Percentiles rank a stretch among this genome's conserved stretches.
phyloP scores from a whole-genome alignment of 2,888 invertebrate genomes.

The Lissonota sp. region DNA sequence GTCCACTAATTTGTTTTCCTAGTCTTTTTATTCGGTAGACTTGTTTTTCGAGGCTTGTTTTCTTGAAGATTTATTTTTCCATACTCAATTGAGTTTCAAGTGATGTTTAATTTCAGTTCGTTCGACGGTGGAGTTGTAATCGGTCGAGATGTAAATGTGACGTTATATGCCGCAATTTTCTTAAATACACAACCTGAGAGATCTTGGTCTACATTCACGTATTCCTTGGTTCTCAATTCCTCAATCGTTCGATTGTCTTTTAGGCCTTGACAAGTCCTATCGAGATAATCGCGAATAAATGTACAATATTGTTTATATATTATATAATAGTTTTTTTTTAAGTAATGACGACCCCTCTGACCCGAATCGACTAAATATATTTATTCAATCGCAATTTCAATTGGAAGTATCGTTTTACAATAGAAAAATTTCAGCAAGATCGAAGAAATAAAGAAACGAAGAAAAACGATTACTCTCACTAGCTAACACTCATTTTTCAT shows the following conservation, averaged over 20 bases:
- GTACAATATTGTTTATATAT: background rate
- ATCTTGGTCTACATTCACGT: background rate
- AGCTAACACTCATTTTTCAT: conserved; percentile 42
- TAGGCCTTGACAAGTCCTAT: conserved; percentile 19
- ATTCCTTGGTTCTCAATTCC: conserved; percentile 23
- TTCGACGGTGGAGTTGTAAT: too few relatives aligned
- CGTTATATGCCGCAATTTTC: too few relatives aligned
- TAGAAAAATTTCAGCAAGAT: conserved; percentile 42
- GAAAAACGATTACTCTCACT: conserved; percentile 37
- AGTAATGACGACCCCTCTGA: conserved; percentile 57
- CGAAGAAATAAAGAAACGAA: conserved; percentile 1
- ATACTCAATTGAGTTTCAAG: too few relatives aligned
- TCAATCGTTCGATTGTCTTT: conserved; percentile 5
- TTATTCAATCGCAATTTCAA: conserved; percentile 8
- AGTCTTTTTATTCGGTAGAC: too few relatives aligned
- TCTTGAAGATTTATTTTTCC: too few relatives aligned
- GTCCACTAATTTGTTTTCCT: too few relatives aligned
- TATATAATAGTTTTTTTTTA: conserved; percentile 2
- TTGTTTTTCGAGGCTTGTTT: too few relatives aligned
- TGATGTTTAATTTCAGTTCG: too few relatives aligned
- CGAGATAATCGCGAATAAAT: conserved; percentile 4
- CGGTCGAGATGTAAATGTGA: too few relatives aligned
- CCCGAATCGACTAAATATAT: conserved; percentile 10
- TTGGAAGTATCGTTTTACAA: conserved; percentile 29
- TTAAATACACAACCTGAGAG: too few relatives aligned